phyloP scores from a whole-genome alignment of 2,113 vertebrate species.

The Lepus europaeus region DNA sequence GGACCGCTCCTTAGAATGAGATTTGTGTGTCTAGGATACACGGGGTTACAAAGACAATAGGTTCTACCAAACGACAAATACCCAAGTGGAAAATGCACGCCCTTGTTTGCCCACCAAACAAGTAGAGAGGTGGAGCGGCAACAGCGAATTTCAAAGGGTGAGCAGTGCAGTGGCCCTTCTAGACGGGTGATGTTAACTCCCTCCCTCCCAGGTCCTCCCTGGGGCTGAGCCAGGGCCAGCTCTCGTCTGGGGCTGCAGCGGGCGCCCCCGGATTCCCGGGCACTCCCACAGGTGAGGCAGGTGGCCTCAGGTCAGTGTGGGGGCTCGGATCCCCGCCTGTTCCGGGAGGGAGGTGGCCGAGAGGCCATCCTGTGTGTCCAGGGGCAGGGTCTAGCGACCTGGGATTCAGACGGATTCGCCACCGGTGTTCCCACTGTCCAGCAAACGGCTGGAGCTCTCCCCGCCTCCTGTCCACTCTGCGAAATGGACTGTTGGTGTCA shows the following conservation, averaged over 20 bases:
- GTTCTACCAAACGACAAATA: not conserved
- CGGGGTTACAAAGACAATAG: not conserved
- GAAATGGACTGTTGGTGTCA: not conserved
- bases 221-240: not conserved
- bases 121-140: not conserved
- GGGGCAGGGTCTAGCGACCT: not conserved
- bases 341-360: not conserved
- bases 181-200: not conserved
- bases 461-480: not conserved
- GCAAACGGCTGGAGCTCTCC: not conserved
- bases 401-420: not conserved
- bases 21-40: not conserved
- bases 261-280: not conserved
- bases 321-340: not conserved
- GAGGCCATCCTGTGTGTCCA: not conserved
- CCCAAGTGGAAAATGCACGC: not conserved
- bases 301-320: too few species aligned
- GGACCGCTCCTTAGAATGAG: not conserved
- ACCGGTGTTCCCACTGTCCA: not conserved
- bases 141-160: not conserved
- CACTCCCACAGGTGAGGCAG: not conserved
- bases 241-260: not conserved
- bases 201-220: too few species aligned
- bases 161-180: not conserved
- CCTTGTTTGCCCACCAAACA: not conserved